These are phyloP conservation scores for Cataglyphis hispanica DNA, from an alignment of 1,140 invertebrate species.

Conservation along the genomic window DNA sequence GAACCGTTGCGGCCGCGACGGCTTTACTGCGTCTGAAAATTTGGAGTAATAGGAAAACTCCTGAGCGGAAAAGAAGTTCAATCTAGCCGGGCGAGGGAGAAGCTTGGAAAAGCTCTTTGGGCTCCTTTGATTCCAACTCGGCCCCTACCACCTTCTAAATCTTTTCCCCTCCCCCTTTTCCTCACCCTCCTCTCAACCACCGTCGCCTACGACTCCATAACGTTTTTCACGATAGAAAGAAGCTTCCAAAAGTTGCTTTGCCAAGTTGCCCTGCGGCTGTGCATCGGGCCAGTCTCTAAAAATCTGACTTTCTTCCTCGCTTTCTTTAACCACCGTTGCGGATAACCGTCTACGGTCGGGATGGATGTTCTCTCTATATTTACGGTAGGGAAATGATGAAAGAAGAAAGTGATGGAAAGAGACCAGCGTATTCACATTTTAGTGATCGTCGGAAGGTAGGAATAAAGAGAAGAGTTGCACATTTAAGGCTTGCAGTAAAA, in stretches of 20 bases:
- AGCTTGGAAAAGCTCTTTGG: constrained; percentile 82
- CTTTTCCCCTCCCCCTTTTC: constrained; percentile 55
- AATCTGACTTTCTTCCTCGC: constrained; percentile 59
- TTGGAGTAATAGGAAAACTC: constrained; percentile 86
- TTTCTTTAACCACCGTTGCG: constrained; percentile 59
- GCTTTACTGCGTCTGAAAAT: constrained; percentile 80
- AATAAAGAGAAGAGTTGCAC: constrained; percentile 20
- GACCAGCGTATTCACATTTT: constrained; percentile 23
- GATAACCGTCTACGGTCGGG: constrained; percentile 20
- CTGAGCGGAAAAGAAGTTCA: constrained; percentile 84
- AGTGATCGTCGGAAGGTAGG: constrained; percentile 1
- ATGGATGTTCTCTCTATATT: constrained; percentile 44
- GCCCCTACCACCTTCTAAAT: constrained; percentile 69
- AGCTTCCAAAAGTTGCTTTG: constrained; percentile 79
- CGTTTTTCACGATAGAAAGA: constrained; percentile 70
- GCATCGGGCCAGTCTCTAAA: constrained; percentile 65
- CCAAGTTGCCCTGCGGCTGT: constrained; percentile 74
- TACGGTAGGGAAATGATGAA: constrained; percentile 39
- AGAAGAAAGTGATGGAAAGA: constrained; percentile 38
- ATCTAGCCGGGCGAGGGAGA: constrained; percentile 79
- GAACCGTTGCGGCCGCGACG: constrained; percentile 53
- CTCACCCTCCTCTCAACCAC: constrained; percentile 32
- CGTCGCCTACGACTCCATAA: constrained; percentile 63
- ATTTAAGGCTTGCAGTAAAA: not conserved
- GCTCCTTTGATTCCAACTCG: constrained; percentile 84